Evolutionary conservation across 2,888 invertebrate genomes (phyloP), one percentile per base, ranked within the genome.

Genomic region (Hermodice carunculata): DNA sequence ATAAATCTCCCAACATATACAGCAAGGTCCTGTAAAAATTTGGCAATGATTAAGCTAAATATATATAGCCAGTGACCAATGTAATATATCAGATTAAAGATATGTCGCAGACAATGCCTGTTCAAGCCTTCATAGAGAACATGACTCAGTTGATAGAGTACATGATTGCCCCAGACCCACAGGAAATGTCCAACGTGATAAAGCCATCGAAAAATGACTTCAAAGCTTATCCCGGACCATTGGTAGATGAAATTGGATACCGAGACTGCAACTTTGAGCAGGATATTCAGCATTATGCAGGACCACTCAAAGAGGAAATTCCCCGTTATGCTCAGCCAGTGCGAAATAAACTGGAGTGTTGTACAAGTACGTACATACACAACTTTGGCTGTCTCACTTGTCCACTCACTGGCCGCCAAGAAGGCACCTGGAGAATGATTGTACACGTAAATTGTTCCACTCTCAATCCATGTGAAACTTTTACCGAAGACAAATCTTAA

Each of bases 1-100:
- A 71, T 11, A 44, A 65, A 68, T 40, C 66, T 68, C 24, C 48
- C 53, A 8, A 71, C 22, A n/a, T 64, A 64, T 6, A 61, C 31
- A 22, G 51, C 63, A 8, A 72, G 54, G 37, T 72, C 72, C 3
- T 37, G 42, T 22, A 72, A 51, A 43, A 72, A 72, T 28, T 63
- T 68, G 11, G 37, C 28, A 17, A 72, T 34, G 43, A 72, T 70
- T 17, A 46, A 34, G 14, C 65, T 66, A 32, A 71, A 40, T 4
- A 64, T 44, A n/a, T 14, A n/a, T 14, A 46, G 24, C 44, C 34
- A 59, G 14, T 67, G 29, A 6, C 29, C 43, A 26, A 64, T 1
- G 14, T 37, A 34, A 11, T 37, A 28, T 8, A 28, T 24, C 1
- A 52, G 49, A 1, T 37, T 28, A 40, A 37, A 59, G 19, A 68